These are phyloP conservation scores for Paracanthobrama guichenoti DNA, from an alignment of 2,113 vertebrate species.

Conservation along the genomic window DNA sequence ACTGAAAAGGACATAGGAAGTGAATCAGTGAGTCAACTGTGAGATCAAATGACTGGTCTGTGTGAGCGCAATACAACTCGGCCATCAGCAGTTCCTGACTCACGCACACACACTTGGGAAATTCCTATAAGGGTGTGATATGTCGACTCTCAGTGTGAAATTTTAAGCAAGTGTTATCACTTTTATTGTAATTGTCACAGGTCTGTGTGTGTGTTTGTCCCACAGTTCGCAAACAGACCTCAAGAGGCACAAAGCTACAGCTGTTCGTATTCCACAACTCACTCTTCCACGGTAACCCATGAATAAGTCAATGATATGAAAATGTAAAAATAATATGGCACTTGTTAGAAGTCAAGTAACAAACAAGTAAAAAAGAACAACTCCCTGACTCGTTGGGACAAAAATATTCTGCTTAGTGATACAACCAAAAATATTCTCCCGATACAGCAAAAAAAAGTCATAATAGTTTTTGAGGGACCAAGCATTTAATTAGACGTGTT, in stretches of 20 bases:
- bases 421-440: background rate
- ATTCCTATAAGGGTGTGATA: conserved; percentile 55
- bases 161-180: conserved; percentile 47
- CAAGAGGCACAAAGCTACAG: conserved; percentile 11
- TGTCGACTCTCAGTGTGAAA: conserved; percentile 56
- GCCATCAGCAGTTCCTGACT: conserved; percentile 26
- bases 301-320: conserved; percentile 36
- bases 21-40: conserved; percentile 45
- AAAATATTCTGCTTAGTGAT: conserved; percentile 18
- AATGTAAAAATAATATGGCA: conserved; percentile 15
- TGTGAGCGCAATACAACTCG: conserved; percentile 17
- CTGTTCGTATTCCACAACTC: conserved; percentile 7
- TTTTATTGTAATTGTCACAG: conserved; percentile 53
- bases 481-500: background rate
- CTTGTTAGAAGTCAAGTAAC: background rate
- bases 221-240: background rate
- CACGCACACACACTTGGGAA: conserved; percentile 43
- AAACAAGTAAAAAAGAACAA: background rate
- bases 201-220: conserved; percentile 8
- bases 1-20: conserved; percentile 48
- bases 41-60: conserved; percentile 41
- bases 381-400: background rate
- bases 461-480: background rate
- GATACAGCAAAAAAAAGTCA: background rate
- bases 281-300: background rate